Evolutionary conservation across 2,113 vertebrate genomes (phyloP).

Genomic region (Ibidorhyncha struthersii): DNA sequence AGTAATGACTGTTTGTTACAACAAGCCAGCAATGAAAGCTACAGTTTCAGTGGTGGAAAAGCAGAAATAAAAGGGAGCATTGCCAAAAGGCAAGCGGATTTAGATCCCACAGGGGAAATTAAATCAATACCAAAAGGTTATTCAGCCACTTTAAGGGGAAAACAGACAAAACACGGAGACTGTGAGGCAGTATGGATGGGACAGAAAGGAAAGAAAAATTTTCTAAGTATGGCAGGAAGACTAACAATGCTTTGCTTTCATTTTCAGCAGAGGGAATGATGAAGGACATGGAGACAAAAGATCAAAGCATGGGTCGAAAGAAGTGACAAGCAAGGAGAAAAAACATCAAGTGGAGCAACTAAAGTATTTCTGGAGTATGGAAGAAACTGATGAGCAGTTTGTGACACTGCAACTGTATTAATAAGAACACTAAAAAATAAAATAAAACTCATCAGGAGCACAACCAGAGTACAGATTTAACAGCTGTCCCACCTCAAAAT

Average conservation of each 20-base stretch:
- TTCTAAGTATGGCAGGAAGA: neutral
- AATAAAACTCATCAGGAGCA: neutral
- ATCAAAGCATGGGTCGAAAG: neutral
- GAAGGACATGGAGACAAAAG: neutral
- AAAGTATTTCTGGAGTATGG: neutral
- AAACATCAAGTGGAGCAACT: neutral
- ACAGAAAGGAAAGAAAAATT: neutral
- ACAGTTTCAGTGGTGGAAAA: neutral
- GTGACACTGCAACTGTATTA: neutral
- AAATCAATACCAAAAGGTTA: constrained; percentile 10
- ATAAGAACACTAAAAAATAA: neutral
- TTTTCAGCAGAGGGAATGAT: neutral
- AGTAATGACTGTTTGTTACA: neutral
- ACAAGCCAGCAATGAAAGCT: neutral
- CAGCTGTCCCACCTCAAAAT: neutral
- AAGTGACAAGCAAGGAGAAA: neutral
- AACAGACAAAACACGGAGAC: neutral
- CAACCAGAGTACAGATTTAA: neutral
- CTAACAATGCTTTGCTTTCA: neutral
- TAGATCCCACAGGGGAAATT: neutral
- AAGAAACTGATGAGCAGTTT: neutral
- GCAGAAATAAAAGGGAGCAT: neutral
- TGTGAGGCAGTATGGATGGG: neutral
- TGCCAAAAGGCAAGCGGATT: constrained; percentile 29
- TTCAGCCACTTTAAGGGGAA: neutral